Evolutionary conservation across 2,797 vertebrate species (phyloP).

Genomic region (Pantherophis vulpinus): DNA sequence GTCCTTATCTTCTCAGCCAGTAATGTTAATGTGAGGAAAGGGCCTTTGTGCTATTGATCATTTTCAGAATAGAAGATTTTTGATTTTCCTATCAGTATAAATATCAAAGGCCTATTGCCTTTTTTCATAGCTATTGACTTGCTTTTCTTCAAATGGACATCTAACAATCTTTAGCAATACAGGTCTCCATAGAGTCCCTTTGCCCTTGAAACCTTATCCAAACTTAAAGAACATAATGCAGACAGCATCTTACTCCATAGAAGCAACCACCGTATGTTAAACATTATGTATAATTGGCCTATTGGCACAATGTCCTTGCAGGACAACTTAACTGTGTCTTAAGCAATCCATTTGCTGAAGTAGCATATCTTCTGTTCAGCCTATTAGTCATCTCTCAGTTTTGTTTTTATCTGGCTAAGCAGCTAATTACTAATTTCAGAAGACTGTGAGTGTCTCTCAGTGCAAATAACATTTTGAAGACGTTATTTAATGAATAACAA

Average conservation of each 20-base stretch:
- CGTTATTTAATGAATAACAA: neutral
- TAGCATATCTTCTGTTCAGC: neutral
- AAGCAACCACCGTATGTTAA: neutral
- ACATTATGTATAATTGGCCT: neutral
- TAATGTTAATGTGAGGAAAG: neutral
- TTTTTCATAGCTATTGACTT: neutral
- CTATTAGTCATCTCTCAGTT: constrained; percentile 9
- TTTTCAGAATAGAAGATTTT: neutral
- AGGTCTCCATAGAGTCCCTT: neutral
- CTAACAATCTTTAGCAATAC: neutral
- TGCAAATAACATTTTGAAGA: neutral
- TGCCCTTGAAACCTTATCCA: neutral
- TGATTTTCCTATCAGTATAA: neutral
- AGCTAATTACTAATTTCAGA: constrained; percentile 21
- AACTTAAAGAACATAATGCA: neutral
- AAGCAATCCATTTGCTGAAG: neutral
- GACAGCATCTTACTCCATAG: neutral
- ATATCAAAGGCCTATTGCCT: neutral
- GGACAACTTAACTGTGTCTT: neutral
- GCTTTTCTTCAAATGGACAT: neutral
- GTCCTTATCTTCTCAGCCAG: neutral
- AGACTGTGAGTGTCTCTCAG: neutral
- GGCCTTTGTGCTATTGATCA: neutral
- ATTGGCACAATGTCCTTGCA: neutral
- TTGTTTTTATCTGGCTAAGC: constrained; percentile 20